phyloP scores from a whole-genome alignment of 2,888 invertebrate genomes.

The Balanococcus diminutus region DNA sequence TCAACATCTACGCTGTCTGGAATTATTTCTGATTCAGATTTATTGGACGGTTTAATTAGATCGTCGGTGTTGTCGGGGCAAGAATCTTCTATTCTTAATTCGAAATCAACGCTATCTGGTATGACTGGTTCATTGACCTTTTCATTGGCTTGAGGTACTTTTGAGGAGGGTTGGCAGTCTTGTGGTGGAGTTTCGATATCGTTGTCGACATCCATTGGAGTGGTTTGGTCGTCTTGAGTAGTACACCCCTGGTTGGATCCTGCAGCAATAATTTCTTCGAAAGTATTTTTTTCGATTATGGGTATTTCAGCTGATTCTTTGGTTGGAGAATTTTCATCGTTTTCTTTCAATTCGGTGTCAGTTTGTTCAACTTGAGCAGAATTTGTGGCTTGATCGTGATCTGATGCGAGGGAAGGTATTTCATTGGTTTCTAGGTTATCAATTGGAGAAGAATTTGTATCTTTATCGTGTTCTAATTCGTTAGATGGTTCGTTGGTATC shows the following conservation, averaged over 20 bases:
- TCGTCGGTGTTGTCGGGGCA: neutral
- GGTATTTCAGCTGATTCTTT: neutral
- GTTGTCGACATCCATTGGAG: neutral
- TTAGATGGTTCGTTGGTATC: neutral
- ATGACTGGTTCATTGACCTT: neutral
- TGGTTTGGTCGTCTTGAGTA: neutral
- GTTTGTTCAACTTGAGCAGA: neutral
- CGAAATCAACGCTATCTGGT: constrained; percentile 7
- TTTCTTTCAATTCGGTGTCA: neutral
- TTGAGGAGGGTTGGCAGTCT: no score
- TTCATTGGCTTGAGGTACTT: no score
- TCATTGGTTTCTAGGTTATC: neutral
- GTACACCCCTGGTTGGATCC: neutral
- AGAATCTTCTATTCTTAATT: constrained; percentile 18
- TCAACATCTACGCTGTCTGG: neutral
- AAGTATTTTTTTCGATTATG: neutral
- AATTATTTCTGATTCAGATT: neutral
- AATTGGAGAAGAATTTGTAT: neutral
- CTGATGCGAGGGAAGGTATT: neutral
- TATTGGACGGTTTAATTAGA: neutral
- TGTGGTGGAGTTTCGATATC: neutral
- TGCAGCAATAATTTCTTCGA: neutral
- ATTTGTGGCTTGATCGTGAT: neutral
- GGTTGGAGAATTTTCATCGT: neutral
- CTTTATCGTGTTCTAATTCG: neutral